Evolutionary conservation across 2,113 vertebrate species (phyloP).

Genomic region (Percopsis transmontana): DNA sequence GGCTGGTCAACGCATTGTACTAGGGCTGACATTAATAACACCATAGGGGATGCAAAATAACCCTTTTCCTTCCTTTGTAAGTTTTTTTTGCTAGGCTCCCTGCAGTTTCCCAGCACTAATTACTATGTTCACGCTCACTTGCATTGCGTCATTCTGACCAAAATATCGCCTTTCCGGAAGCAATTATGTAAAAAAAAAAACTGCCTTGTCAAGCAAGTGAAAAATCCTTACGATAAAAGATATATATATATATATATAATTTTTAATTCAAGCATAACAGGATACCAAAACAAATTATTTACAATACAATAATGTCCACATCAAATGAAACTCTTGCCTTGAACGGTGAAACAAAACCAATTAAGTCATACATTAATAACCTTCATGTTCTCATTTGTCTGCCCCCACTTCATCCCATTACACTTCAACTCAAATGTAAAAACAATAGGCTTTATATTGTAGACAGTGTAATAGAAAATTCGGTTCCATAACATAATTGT

Average conservation of each 20-base stretch:
- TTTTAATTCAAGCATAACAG: background rate
- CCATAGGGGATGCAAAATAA: slow-evolving; percentile 51
- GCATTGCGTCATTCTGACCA: slow-evolving; percentile 72
- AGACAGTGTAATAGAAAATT: no score
- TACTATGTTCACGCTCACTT: slow-evolving; percentile 72
- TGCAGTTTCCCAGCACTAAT: slow-evolving; percentile 68
- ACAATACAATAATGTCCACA: background rate
- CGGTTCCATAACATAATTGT: no score
- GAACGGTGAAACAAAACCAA: no score
- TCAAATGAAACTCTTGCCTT: no score
- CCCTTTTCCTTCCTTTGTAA: slow-evolving; percentile 40
- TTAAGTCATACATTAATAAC: no score
- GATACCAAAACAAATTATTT: background rate
- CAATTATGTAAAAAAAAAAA: slow-evolving; percentile 63
- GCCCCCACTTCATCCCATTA: no score
- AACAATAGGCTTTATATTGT: no score
- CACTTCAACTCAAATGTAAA: no score
- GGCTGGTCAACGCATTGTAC: slow-evolving; percentile 57
- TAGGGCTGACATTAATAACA: slow-evolving; percentile 69
- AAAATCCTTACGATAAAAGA: background rate
- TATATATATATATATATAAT: background rate
- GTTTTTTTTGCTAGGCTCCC: slow-evolving; percentile 48
- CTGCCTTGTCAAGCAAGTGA: slow-evolving; percentile 43
- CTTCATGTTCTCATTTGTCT: no score
- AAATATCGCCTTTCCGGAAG: slow-evolving; percentile 65